Evolutionary conservation across 2,797 vertebrate genomes (phyloP), one percentile per base, ranked within the genome.

Genomic region (Hemibagrus guttatus): DNA sequence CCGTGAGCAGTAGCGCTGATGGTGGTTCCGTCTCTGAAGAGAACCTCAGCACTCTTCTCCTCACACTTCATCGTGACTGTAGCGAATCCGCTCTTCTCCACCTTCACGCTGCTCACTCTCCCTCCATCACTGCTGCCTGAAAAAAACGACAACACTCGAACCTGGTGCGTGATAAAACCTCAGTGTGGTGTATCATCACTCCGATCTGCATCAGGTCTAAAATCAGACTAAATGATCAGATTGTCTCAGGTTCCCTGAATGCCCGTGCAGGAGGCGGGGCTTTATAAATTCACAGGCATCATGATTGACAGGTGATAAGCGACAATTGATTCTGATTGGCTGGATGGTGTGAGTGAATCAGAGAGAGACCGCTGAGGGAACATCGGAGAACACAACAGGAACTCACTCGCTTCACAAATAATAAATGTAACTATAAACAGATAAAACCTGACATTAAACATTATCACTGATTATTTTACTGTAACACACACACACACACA

Each of bases 1-100:
- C 97, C 96, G 58, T 91, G 92, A 59, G 94, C 94, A 78, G 93
- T 96, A 86, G 96, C 96, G 14, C 94, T 95, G 89, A 99, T 58
- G 88, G 95, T 94, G 0, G 97, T 98, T 26, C 97, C 97, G 72
- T 99, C 98, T 39, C 95, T 96, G 86, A 98, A 96, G 71, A 95
- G 80, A 71, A 96, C 88, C 1, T 94, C 93, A 90, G 95, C 96
- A 5, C 88, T 90, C 42, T 93, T 94, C 23, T 94, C 93, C 19
- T 96, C 94, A 19, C 95, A 95, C 91, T 97, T 96, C 93, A 95
- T 95, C 89, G 92, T 91, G 71, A 98, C 92, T 0, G 97, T 96
- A 88, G 96, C 95, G 61, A 95, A 97, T 75, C 96, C 95, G 58
- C 94, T 91, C 81, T 93, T 97, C 92, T 99, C 98, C 86, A 99